phyloP scores from a whole-genome alignment of 2,797 vertebrate species.

The Scolopax bukidnonensis region DNA sequence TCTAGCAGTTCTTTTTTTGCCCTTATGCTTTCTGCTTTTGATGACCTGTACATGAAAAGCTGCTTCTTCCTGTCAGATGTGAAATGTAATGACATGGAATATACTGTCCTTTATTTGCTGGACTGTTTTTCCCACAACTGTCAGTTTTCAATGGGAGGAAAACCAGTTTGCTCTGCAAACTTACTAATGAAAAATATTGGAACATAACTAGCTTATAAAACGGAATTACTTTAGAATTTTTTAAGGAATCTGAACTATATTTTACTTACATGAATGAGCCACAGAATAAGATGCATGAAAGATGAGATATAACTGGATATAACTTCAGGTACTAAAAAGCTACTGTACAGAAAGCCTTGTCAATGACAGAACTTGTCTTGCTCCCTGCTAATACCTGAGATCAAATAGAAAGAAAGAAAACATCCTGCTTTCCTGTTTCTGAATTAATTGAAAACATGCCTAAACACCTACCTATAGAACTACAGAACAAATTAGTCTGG shows the following conservation, averaged over 20 bases:
- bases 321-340: not conserved
- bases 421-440: not conserved
- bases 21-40: not conserved
- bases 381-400: not conserved
- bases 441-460: not conserved
- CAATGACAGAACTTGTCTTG: not conserved
- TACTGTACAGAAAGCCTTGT: not conserved
- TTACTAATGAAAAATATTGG: slow-evolving; percentile 56
- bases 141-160: not conserved
- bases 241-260: not conserved
- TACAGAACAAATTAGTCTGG: not conserved
- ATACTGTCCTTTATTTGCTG: not conserved
- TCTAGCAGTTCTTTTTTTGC: not conserved
- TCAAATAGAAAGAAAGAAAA: not conserved
- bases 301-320: not conserved
- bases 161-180: not conserved
- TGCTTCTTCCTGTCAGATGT: slow-evolving; percentile 35
- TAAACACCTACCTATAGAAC: not conserved
- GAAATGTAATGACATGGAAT: slow-evolving; percentile 8
- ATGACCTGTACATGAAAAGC: not conserved
- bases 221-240: slow-evolving; percentile 53
- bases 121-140: slow-evolving; percentile 10
- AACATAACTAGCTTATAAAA: slow-evolving; percentile 51
- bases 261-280: not conserved
- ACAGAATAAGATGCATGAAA: not conserved